Evolutionary conservation across 2,113 vertebrate species (phyloP), one percentile per base, ranked within the genome.

Genomic region (Nanorana parkeri): DNA sequence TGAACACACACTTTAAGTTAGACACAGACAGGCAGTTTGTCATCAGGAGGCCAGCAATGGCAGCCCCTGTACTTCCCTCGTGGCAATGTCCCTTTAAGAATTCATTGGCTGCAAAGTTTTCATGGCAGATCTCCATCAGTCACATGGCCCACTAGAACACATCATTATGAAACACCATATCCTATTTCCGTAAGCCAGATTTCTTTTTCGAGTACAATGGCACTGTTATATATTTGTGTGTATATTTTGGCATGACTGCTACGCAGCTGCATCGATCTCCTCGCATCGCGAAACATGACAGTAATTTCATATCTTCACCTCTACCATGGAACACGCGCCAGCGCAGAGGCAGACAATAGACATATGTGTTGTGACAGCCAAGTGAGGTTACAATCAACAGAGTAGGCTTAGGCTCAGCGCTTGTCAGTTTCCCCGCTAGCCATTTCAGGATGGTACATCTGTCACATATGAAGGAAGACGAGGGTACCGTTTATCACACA

Each of bases 151-250:
- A 41, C 26, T 23, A 75, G 41, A 60, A 36, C 55, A 28, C n/a
- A 61, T 75, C 21, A 75, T 75, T 75, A 75, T 16, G 29, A 17
- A 75, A 75, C 4, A 16, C 72, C 36, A 75, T 61, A 20, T 75
- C 55, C 55, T 61, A 75, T 61, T 28, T 75, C 55, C 13, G 29
- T 15, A 61, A 60, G 72, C 55, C 72, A 75, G 72, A 21, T 56
- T 75, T 61, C 3, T 32, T 29, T 75, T 41, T 4, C n/a, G 32
- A 60, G 6, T 23, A 41, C 58, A 75, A 75, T 16, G 17, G 36
- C 54, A 61, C 17, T 32, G 61, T 75, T 61, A 41, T 13, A 75
- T 60, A 75, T 29, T 60, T 75, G 26, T 55, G 60, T 41, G 72
- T 16, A 61, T 23, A 75, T 75, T 29, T 61, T 75, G 72, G 72